phyloP scores from a whole-genome alignment of 2,888 invertebrate genomes.

The Ichneumon xanthorius region DNA sequence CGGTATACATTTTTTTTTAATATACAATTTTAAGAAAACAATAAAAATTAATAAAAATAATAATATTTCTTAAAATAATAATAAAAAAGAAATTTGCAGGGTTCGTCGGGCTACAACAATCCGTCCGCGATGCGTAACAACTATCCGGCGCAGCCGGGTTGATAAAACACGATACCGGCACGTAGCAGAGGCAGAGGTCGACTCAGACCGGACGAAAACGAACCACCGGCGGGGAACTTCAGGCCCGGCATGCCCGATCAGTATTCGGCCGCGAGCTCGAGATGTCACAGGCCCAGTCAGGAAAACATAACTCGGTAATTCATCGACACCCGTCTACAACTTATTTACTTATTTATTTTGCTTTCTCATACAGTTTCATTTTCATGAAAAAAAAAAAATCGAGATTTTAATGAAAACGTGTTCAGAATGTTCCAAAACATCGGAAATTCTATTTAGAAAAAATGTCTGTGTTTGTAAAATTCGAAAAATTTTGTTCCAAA shows the following conservation, averaged over 20 bases:
- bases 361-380: too few species aligned
- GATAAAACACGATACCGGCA: conserved; percentile 88
- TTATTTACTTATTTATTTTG: too few species aligned
- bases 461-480: too few species aligned
- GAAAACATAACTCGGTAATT: conserved; percentile 80
- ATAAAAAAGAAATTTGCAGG: conserved; percentile 69
- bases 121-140: conserved; percentile 77
- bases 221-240: conserved; percentile 77
- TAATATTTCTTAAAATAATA: not conserved
- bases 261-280: conserved; percentile 83
- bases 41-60: not conserved
- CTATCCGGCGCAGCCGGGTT: conserved; percentile 82
- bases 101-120: conserved; percentile 76
- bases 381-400: too few species aligned
- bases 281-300: conserved; percentile 83
- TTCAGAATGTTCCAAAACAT: too few species aligned
- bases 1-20: not conserved
- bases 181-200: conserved; percentile 88
- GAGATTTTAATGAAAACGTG: too few species aligned
- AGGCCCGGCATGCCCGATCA: conserved; percentile 85
- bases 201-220: conserved; percentile 86
- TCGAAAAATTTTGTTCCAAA: too few species aligned
- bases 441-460: too few species aligned
- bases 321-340: not conserved
- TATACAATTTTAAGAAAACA: not conserved